Conservation (phyloP, 2,113 vertebrate genomes). For the Sceloporus tristichus region DNA sequence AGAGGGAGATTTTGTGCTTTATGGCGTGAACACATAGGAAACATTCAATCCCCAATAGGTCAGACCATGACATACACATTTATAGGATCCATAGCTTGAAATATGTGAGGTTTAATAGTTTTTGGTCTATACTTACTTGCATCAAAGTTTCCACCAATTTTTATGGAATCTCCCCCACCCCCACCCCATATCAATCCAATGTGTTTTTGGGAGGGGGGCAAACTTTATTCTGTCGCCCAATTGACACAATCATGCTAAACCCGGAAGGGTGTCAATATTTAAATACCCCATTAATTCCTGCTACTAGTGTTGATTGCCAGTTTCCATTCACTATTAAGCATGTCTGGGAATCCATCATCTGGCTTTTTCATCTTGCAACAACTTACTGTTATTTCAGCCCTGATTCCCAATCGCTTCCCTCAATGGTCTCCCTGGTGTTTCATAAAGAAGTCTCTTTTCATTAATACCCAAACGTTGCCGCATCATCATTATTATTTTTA, state of each 20-base stretch:
- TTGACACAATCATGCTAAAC: not conserved
- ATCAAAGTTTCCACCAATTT: not conserved
- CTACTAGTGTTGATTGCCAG: not conserved
- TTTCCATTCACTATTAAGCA: constrained; percentile 21
- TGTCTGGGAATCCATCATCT: not conserved
- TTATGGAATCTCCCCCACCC: no score
- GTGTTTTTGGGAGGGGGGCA: not conserved
- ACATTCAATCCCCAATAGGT: not conserved
- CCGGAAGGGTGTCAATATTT: fast-evolving
- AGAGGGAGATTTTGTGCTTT: not conserved
- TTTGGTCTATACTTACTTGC: not conserved
- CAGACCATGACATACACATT: no score
- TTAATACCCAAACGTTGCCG: not conserved
- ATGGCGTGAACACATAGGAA: not conserved
- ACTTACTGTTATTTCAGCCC: constrained; percentile 1
- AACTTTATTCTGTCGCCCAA: fast-evolving
- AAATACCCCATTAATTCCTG: not conserved
- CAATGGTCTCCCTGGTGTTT: not conserved
- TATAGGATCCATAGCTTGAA: not conserved
- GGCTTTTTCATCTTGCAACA: constrained; percentile 31
- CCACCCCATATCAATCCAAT: no score
- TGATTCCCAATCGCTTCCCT: not conserved
- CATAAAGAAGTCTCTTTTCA: not conserved
- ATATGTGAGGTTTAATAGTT: not conserved
- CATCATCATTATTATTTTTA: constrained; percentile 24